Evolutionary conservation across 2,888 invertebrate species (phyloP).

Genomic region (Cepaea hortensis): DNA sequence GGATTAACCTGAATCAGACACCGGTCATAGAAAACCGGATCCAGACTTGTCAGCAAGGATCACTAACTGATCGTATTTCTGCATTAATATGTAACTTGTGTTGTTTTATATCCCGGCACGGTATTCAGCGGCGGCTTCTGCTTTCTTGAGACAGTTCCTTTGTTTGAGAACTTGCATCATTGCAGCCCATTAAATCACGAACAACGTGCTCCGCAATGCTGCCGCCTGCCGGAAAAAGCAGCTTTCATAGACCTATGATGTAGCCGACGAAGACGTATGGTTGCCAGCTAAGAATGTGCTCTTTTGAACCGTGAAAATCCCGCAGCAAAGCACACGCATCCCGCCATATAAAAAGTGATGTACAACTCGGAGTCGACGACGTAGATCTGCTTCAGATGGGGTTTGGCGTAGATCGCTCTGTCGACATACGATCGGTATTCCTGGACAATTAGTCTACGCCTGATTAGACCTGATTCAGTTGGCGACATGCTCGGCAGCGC

Average conservation of each 20-base stretch:
- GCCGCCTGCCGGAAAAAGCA: background rate
- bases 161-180: background rate
- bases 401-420: background rate
- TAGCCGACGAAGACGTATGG: conserved; percentile 19
- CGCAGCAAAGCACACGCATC: background rate
- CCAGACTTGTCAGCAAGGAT: conserved; percentile 5
- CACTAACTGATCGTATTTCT: conserved; percentile 18
- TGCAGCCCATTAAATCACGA: conserved; percentile 22
- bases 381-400: conserved; percentile 30
- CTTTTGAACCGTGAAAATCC: conserved; percentile 30
- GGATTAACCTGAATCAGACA: conserved; percentile 29
- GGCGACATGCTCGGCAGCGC: conserved; percentile 11
- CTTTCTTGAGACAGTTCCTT: conserved; percentile 1
- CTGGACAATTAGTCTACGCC: conserved; percentile 18
- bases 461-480: conserved; percentile 37
- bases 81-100: conserved; percentile 34
- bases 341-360: conserved; percentile 36
- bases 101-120: background rate
- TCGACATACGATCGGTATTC: conserved; percentile 20
- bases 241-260: background rate
- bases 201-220: background rate
- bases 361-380: background rate
- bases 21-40: conserved; percentile 7
- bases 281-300: conserved; percentile 17
- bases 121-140: conserved; percentile 9